Evolutionary conservation across 2,888 invertebrate species (phyloP), one percentile per base, ranked within the genome.

Genomic region (Tenthredo mesomela): DNA sequence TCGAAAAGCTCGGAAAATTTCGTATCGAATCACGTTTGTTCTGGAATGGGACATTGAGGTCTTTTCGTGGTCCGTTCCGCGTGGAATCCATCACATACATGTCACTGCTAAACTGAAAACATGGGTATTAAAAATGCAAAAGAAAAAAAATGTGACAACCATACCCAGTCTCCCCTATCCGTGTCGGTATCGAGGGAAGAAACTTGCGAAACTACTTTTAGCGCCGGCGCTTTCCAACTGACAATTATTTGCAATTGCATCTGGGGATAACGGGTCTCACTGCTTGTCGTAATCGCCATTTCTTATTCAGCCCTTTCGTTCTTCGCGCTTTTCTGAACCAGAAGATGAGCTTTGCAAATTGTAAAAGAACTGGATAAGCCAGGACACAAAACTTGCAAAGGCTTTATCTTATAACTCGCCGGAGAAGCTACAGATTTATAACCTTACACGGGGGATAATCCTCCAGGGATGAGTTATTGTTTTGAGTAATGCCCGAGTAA

Each of bases 401-500:
- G 9, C 21, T 40, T 71, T 25, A 9, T 43, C 40, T 25, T 15
- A 9, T 43, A 21, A 15, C 71, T 40, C 33, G 70, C 33, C 12
- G n/a, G 40, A 25, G 21, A 43, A 71, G 71, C 71, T 21, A 2
- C n/a, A 71, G 21, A 43, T 71, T 71, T 25, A 71, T 71, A 71
- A 21, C n/a, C n/a, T 5, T 71, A 18, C 21, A 1, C 10, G 5
- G 33, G 40, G n/a, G 71, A 71, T 71, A 21, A 71, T 71, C 71
- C 21, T 6, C 25, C 3, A 21, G 43, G 40, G 71, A 71, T 71
- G 43, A 71, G 43, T 71, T 71, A 71, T 71, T 71, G 71, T 71
- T 71, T 43, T 43, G 6, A 71, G 71, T 71, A 71, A 71, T 43
- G 21, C 40, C 40, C 71, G 40, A 18, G 71, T 71, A 71, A 71